A percentile compares a stretch with the other conserved stretches of the same genome.
phyloP scores from a whole-genome alignment of 2,888 invertebrate genomes.

The Phyllotreta cruciferae region DNA sequence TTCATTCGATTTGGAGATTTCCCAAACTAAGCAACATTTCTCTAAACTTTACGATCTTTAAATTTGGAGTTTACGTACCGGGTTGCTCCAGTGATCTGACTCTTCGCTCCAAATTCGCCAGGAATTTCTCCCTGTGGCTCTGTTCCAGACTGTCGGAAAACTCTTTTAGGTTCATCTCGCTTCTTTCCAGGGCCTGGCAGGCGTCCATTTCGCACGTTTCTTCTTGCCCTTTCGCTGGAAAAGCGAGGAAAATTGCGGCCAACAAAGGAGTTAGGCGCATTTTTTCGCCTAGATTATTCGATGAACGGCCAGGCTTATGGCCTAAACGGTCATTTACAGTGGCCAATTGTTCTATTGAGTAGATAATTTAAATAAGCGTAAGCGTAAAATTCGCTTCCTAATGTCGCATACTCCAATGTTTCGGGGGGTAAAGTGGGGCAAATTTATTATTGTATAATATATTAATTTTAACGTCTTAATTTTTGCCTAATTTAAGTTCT shows the following conservation, averaged over 20 bases:
- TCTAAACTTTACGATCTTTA: neutral
- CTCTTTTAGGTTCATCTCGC: slow-evolving; percentile 48
- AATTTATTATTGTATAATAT: no score
- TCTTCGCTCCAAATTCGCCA: slow-evolving; percentile 68
- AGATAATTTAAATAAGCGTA: slow-evolving; percentile 8
- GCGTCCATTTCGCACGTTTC: slow-evolving; percentile 61
- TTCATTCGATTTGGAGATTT: slow-evolving; percentile 65
- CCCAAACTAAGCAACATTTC: slow-evolving; percentile 66
- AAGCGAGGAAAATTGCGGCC: neutral
- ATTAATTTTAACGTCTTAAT: no score
- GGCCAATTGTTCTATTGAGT: slow-evolving; percentile 24
- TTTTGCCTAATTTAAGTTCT: no score
- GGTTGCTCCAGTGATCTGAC: slow-evolving; percentile 75
- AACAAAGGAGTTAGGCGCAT: neutral
- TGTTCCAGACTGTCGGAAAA: slow-evolving; percentile 49
- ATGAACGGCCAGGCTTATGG: slow-evolving; percentile 1
- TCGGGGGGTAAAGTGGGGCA: no score
- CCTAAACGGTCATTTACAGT: neutral
- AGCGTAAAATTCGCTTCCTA: slow-evolving; percentile 24
- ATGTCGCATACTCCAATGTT: slow-evolving; percentile 4
- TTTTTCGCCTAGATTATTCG: slow-evolving; percentile 1
- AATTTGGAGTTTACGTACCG: slow-evolving; percentile 58
- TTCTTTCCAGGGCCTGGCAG: slow-evolving; percentile 64
- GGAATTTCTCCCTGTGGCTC: slow-evolving; percentile 55
- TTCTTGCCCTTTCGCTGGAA: slow-evolving; percentile 13